phyloP scores from a whole-genome alignment of 2,888 invertebrate genomes.

The Cheilosia grossa region DNA sequence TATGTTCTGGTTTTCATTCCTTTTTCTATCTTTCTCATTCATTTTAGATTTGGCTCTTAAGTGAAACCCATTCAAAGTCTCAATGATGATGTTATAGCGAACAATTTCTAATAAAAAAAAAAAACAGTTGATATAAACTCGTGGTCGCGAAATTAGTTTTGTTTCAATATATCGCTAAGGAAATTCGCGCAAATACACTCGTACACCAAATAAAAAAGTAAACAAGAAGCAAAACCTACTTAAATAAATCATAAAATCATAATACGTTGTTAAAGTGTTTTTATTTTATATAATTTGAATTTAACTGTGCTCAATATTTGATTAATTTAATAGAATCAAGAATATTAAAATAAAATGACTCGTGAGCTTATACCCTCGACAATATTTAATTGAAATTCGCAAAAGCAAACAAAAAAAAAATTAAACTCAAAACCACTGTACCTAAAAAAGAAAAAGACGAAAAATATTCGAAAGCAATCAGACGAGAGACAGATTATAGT shows the following conservation, averaged over 20 bases:
- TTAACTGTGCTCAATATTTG: constrained; percentile 10
- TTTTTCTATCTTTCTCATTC: constrained; percentile 22
- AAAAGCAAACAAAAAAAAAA: no score
- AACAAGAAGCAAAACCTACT: not conserved
- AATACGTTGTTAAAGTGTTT: constrained; percentile 7
- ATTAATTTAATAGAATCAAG: constrained; percentile 1
- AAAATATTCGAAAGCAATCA: constrained; percentile 8
- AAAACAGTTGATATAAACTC: constrained; percentile 42
- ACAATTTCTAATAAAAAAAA: constrained; percentile 44
- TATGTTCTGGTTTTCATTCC: constrained; percentile 15
- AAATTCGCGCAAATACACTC: not conserved
- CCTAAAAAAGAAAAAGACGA: constrained; percentile 15
- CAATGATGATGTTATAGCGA: constrained; percentile 70
- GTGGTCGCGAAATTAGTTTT: constrained; percentile 19
- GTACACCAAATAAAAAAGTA: constrained; percentile 6
- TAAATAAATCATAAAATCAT: not conserved
- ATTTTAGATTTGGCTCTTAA: constrained; percentile 68
- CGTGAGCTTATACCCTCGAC: constrained; percentile 36
- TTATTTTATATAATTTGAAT: not conserved
- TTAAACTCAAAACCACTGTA: constrained; percentile 10
- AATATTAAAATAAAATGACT: constrained; percentile 1
- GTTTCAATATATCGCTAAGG: not conserved
- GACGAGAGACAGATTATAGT: constrained; percentile 31
- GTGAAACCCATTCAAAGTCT: constrained; percentile 66
- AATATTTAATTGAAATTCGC: constrained; percentile 29